Evolutionary conservation across 2,797 vertebrate genomes (phyloP).

Genomic region (Pipistrellus kuhlii): DNA sequence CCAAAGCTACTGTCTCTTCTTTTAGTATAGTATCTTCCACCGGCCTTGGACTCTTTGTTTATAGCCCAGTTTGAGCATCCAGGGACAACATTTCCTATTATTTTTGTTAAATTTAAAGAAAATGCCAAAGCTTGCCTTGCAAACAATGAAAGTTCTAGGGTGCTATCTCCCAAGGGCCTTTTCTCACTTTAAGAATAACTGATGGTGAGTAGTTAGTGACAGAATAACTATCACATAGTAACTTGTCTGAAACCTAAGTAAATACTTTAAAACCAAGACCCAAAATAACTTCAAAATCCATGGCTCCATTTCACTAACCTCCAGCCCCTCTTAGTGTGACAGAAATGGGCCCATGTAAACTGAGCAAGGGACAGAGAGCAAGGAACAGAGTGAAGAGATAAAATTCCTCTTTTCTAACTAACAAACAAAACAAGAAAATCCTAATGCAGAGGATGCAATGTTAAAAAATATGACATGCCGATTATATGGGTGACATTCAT

Average conservation of each 20-base stretch:
- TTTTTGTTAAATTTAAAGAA: conserved; percentile 70
- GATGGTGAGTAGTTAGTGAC: neutral
- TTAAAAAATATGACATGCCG: neutral
- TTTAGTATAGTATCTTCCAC: conserved; percentile 3
- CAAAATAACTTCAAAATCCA: conserved; percentile 65
- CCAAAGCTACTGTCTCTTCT: neutral
- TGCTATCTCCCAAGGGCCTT: neutral
- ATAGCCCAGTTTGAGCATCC: neutral
- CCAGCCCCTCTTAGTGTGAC: neutral
- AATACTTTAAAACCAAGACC: conserved; percentile 58
- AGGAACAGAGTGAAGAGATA: neutral
- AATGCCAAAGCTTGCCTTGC: neutral
- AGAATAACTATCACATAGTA: conserved; percentile 22
- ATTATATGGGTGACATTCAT: neutral
- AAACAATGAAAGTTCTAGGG: conserved; percentile 3
- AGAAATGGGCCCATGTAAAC: conserved; percentile 60
- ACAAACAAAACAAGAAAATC: neutral
- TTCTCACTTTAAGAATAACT: conserved; percentile 67
- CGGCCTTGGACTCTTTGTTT: neutral
- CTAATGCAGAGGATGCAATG: neutral
- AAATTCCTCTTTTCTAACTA: neutral
- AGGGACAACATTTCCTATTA: neutral
- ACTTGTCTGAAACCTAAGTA: neutral
- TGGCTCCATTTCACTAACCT: conserved; percentile 46
- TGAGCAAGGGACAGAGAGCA: conserved; percentile 30